Evolutionary conservation across 2,888 invertebrate species (phyloP).

Genomic region (Cerceris rybyensis): DNA sequence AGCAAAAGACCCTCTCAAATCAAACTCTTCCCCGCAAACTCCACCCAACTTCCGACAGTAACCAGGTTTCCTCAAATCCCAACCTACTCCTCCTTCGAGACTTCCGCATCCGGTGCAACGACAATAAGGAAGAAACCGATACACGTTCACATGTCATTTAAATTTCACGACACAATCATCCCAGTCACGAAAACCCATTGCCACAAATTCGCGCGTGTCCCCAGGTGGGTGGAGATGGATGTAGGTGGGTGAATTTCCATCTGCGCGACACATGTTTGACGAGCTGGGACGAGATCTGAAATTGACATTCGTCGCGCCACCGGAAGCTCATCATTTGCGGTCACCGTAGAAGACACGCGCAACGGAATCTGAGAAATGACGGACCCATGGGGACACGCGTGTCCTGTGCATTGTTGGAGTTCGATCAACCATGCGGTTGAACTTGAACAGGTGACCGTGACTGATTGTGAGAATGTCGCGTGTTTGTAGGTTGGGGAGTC

Average conservation of each 20-base stretch:
- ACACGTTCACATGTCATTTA: no score
- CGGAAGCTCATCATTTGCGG: not conserved
- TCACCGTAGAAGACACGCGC: not conserved
- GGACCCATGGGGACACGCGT: conserved; percentile 17
- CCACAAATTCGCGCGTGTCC: no score
- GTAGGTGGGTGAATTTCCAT: conserved; percentile 21
- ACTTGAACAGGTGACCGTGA: not conserved
- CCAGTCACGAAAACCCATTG: no score
- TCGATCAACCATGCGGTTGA: not conserved
- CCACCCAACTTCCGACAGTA: no score
- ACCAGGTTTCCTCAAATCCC: no score
- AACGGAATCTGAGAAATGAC: conserved; percentile 9
- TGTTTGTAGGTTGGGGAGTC: no score
- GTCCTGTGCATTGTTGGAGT: conserved; percentile 5
- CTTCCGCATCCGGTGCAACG: no score
- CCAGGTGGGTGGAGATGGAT: not conserved
- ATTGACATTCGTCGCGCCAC: not conserved
- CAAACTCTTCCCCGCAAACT: no score
- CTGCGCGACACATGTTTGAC: not conserved
- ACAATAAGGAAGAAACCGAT: no score
- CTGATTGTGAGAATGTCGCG: conserved; percentile 3
- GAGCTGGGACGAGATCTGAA: conserved; percentile 9
- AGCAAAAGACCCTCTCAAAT: no score
- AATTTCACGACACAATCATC: no score
- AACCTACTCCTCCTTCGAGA: no score